phyloP scores from a whole-genome alignment of 2,888 invertebrate species.

The Trypoxylon attenuatum region DNA sequence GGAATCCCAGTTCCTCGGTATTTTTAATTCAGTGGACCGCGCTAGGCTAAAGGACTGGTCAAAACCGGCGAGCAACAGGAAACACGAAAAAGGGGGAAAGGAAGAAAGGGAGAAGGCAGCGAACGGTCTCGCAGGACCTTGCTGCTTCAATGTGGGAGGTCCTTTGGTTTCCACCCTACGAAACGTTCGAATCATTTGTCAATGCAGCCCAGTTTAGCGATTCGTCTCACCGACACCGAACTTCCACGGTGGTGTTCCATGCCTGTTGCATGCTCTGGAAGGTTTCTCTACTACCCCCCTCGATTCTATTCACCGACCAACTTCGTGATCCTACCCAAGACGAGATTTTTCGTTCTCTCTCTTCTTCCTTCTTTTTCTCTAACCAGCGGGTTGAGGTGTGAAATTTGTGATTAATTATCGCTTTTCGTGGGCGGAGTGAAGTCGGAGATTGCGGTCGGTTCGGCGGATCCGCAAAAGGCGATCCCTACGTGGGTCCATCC shows the following conservation, averaged over 20 bases:
- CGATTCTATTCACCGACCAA: constrained; percentile 39
- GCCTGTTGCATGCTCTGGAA: constrained; percentile 22
- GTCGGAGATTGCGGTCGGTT: constrained; percentile 27
- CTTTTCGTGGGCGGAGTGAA: constrained; percentile 39
- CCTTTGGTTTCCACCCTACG: constrained; percentile 44
- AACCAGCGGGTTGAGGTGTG: constrained; percentile 58
- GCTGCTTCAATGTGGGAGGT: constrained; percentile 61
- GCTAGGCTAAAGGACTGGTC: too few relatives aligned
- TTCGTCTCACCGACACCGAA: constrained; percentile 64
- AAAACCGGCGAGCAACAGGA: too few relatives aligned
- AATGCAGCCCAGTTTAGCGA: constrained; percentile 71
- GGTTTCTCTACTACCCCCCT: constrained; percentile 12
- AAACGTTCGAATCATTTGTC: constrained; percentile 71
- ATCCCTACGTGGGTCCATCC: constrained; percentile 8
- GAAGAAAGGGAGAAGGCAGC: constrained; percentile 10
- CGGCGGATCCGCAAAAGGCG: constrained; percentile 14
- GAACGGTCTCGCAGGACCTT: constrained; percentile 12
- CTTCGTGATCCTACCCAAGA: background rate
- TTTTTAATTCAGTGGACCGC: constrained; percentile 36
- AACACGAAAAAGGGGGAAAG: constrained; percentile 22
- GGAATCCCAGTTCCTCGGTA: too few relatives aligned
- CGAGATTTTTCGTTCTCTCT: constrained; percentile 29
- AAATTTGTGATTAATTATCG: constrained; percentile 69
- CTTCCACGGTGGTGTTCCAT: constrained; percentile 25
- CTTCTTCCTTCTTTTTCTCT: constrained; percentile 30